Conservation (phyloP, 2,888 invertebrate species). For the Polydesmus complanatus region DNA sequence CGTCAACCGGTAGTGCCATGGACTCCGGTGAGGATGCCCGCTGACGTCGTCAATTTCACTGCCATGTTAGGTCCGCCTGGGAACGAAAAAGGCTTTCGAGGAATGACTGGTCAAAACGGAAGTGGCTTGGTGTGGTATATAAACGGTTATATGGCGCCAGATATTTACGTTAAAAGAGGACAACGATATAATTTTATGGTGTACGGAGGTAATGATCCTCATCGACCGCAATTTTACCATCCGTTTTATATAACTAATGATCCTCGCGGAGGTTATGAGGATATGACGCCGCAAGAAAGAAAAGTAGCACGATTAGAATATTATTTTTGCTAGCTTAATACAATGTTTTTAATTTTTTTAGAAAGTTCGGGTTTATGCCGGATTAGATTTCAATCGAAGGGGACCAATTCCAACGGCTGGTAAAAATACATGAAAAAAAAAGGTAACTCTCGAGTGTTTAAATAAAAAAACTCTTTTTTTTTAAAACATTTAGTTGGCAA, state of each 20-base stretch:
- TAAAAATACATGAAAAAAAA: conserved; percentile 24
- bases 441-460: background rate
- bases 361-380: conserved; percentile 23
- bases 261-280: conserved; percentile 65
- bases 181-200: conserved; percentile 68
- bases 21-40: conserved; percentile 38
- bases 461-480: conserved; percentile 1
- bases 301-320: conserved; percentile 33
- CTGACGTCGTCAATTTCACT: conserved; percentile 58
- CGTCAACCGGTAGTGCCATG: conserved; percentile 33
- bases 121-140: conserved; percentile 79
- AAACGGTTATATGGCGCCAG: conserved; percentile 74
- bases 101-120: conserved; percentile 43
- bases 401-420: conserved; percentile 62
- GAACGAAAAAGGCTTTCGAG: conserved; percentile 60
- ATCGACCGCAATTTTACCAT: conserved; percentile 70
- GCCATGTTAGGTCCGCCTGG: conserved; percentile 74
- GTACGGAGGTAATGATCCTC: conserved; percentile 74
- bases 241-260: conserved; percentile 79
- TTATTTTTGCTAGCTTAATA: background rate
- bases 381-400: conserved; percentile 65
- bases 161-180: conserved; percentile 72
- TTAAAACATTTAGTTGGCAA: conserved; percentile 48
- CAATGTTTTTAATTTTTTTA: conserved; percentile 14
- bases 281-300: conserved; percentile 53